Percentiles rank a stretch among this genome's conserved stretches.
These are phyloP conservation scores for Lutraria lutraria DNA, from an alignment of 2,888 invertebrate genomes.

Conservation along the genomic window DNA sequence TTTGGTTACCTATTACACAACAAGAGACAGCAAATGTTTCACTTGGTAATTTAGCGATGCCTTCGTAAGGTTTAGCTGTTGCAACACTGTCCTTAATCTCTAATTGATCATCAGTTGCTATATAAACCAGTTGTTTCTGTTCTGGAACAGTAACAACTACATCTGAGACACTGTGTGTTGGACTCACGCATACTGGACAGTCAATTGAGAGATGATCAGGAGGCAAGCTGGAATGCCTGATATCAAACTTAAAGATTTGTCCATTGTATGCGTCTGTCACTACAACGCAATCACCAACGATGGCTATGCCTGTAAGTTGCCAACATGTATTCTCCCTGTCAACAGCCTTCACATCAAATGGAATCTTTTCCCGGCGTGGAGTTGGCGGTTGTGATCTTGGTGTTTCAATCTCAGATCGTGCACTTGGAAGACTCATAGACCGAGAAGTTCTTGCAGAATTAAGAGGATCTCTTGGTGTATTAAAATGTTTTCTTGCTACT, in stretches of 20 bases:
- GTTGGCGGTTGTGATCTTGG: slow-evolving; percentile 27
- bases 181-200: slow-evolving; percentile 68
- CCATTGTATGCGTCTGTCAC: slow-evolving; percentile 71
- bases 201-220: slow-evolving; percentile 62
- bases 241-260: slow-evolving; percentile 62
- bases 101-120: slow-evolving; percentile 60
- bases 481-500: slow-evolving; percentile 13
- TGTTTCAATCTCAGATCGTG: slow-evolving; percentile 1
- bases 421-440: slow-evolving; percentile 31
- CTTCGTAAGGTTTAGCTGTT: slow-evolving; percentile 74
- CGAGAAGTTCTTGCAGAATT: slow-evolving; percentile 38
- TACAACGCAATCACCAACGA: slow-evolving; percentile 64
- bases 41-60: slow-evolving; percentile 66
- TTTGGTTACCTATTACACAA: slow-evolving; percentile 68
- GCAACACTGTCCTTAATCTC: slow-evolving; percentile 60
- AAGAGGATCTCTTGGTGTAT: slow-evolving; percentile 32
- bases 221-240: slow-evolving; percentile 43
- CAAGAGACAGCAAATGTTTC: slow-evolving; percentile 70
- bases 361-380: slow-evolving; percentile 53
- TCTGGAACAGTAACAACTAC: slow-evolving; percentile 73
- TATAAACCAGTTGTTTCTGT: slow-evolving; percentile 63
- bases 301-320: slow-evolving; percentile 74
- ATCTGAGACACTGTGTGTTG: slow-evolving; percentile 52
- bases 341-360: slow-evolving; percentile 65
- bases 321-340: slow-evolving; percentile 63